Conservation (phyloP, 2,888 invertebrate species). For the Trilocha varians region DNA sequence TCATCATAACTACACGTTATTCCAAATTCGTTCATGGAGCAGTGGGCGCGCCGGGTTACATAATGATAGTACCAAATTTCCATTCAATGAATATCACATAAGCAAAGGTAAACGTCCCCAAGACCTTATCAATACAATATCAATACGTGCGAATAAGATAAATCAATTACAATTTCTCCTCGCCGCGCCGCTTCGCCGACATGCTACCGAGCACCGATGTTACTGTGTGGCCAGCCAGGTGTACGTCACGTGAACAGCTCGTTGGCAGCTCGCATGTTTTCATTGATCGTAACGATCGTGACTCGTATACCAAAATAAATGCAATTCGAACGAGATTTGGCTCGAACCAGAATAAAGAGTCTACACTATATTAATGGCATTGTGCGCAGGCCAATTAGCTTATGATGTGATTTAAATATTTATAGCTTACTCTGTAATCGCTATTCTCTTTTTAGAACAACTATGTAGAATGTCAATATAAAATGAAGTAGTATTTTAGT, state of each 20-base stretch:
- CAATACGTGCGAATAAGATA: not conserved
- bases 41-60: no score
- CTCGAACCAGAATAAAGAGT: slow-evolving; percentile 8
- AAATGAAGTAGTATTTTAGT: no score
- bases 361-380: slow-evolving; percentile 1
- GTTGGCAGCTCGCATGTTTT: slow-evolving; percentile 12
- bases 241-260: slow-evolving; percentile 14
- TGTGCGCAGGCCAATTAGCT: not conserved
- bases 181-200: not conserved
- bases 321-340: slow-evolving; percentile 8
- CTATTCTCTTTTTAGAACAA: no score
- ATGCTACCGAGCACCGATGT: not conserved
- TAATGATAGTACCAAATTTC: not conserved
- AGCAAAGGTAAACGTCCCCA: not conserved
- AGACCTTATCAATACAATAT: not conserved
- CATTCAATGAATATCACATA: not conserved
- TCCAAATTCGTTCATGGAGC: no score
- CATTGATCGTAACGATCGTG: slow-evolving; percentile 12
- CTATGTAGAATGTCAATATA: no score
- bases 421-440: no score
- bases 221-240: slow-evolving; percentile 11
- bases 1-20: no score
- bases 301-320: slow-evolving; percentile 3
- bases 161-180: not conserved
- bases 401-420: no score